Conservation (phyloP, 2,888 invertebrate species). For the Caenorhabditis uteleia region DNA sequence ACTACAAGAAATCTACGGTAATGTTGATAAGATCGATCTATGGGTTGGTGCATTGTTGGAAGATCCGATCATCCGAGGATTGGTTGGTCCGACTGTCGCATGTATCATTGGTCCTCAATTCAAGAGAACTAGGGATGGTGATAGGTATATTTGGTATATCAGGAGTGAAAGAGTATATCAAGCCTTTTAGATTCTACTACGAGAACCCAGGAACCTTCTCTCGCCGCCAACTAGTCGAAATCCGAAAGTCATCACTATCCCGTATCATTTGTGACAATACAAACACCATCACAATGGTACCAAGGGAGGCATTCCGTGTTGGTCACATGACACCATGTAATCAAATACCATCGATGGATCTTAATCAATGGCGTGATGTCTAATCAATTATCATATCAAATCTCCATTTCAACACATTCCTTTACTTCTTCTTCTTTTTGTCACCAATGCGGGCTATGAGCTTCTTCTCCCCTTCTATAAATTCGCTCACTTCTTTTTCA, state of each 20-base stretch:
- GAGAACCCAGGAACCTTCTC: slow-evolving; percentile 71
- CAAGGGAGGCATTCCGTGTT: slow-evolving; percentile 66
- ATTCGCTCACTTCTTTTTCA: neutral
- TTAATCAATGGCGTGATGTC: slow-evolving; percentile 63
- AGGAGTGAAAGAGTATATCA: neutral
- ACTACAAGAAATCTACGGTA: slow-evolving; percentile 58
- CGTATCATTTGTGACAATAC: slow-evolving; percentile 89
- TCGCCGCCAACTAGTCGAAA: slow-evolving; percentile 79
- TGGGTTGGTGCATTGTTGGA: slow-evolving; percentile 73
- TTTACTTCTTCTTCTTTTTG: slow-evolving; percentile 7
- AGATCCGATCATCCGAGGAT: slow-evolving; percentile 71
- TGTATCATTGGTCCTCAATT: slow-evolving; percentile 73
- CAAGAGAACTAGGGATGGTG: slow-evolving; percentile 72
- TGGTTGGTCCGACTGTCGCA: slow-evolving; percentile 73
- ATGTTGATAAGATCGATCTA: slow-evolving; percentile 70
- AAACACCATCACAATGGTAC: slow-evolving; percentile 74
- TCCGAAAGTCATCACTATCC: slow-evolving; percentile 84
- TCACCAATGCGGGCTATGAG: slow-evolving; percentile 33
- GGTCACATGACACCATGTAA: slow-evolving; percentile 63
- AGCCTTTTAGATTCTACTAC: slow-evolving; percentile 71
- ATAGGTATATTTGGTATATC: slow-evolving; percentile 57
- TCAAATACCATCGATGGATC: slow-evolving; percentile 67
- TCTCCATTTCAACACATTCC: too few relatives aligned
- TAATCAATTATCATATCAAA: slow-evolving; percentile 10
- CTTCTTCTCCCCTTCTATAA: slow-evolving; percentile 7